A percentile compares a stretch with the other conserved stretches of the same genome.
phyloP scores from a whole-genome alignment of 2,888 invertebrate genomes.

The Ophion ellenae region DNA sequence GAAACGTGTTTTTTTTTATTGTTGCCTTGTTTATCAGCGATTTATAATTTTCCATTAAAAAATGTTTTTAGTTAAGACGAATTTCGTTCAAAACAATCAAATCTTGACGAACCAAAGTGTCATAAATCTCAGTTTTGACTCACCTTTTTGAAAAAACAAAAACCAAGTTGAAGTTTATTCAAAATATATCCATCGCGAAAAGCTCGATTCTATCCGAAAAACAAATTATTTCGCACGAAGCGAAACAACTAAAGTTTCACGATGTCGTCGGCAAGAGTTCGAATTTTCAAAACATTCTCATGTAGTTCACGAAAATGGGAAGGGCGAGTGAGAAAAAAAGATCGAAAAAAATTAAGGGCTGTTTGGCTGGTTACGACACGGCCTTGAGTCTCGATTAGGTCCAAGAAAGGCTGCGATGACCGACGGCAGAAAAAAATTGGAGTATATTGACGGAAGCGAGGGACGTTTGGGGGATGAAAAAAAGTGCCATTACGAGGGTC shows the following conservation, averaged over 20 bases:
- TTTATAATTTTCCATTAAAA: too few species aligned
- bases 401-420: constrained; percentile 58
- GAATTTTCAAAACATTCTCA: neutral
- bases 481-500: constrained; percentile 69
- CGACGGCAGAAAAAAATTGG: constrained; percentile 77
- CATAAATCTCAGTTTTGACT: neutral
- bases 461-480: constrained; percentile 69
- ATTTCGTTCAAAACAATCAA: too few species aligned
- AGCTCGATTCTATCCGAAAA: neutral
- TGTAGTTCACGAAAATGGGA: neutral
- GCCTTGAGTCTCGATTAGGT: constrained; percentile 71
- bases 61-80: too few species aligned
- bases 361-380: constrained; percentile 64
- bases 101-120: too few species aligned
- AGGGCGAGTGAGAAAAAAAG: constrained; percentile 10
- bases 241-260: too few species aligned
- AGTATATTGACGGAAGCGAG: constrained; percentile 80
- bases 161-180: neutral
- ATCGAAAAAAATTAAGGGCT: constrained; percentile 45
- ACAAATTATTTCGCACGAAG: neutral
- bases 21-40: too few species aligned
- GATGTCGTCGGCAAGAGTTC: neutral
- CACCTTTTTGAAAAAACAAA: neutral
- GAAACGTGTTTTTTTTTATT: too few species aligned
- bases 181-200: neutral